Evolutionary conservation across 2,888 invertebrate species (phyloP), one percentile per base, ranked within the genome.

Genomic region (Bombyx huttoni): DNA sequence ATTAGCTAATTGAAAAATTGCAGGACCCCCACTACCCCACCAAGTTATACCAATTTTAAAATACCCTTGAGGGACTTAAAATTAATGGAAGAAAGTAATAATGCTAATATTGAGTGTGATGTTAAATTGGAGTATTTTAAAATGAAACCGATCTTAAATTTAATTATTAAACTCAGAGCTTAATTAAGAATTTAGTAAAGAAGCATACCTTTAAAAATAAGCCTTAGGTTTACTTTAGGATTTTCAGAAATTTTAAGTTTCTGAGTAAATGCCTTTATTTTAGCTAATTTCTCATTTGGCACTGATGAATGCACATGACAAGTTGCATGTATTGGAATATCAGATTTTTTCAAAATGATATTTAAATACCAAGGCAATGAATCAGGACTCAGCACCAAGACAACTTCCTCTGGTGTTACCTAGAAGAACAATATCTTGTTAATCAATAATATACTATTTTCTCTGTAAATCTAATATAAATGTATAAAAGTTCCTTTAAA

Each of bases 201-300:
- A 10, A 7, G 2, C 12, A 40, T 92, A 80, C 91, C 85, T 88
- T 94, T 95, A 91, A 94, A 95, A 68, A 96, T 93, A 67, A 95
- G 78, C 61, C 91, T 90, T 34, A 95, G 59, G 53, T 91, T 90
- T 33, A 92, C 65, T 64, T 85, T 68, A 60, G 69, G 58, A 49
- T 55, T 55, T 48, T 56, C 58, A 33, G 53, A 47, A 34, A 56
- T 56, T 57, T 65, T 61, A 12, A 78, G 62, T 49, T 63, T 72
- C 56, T 74, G 73, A n/a, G 80, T 65, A 68, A 81, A 87, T 40
- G 71, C 68, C 54, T 73, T 70, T 47, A 88, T 73, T 65, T 77
- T 84, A 10, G 65, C 48, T 13, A 78, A 63, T 65, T 79, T 81
- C 47, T 89, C 76, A 50, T 76, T 73, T 12, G 81, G 69, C 33